Conservation (phyloP, 2,888 invertebrate genomes). For the Hemistola chrysoprasaria region DNA sequence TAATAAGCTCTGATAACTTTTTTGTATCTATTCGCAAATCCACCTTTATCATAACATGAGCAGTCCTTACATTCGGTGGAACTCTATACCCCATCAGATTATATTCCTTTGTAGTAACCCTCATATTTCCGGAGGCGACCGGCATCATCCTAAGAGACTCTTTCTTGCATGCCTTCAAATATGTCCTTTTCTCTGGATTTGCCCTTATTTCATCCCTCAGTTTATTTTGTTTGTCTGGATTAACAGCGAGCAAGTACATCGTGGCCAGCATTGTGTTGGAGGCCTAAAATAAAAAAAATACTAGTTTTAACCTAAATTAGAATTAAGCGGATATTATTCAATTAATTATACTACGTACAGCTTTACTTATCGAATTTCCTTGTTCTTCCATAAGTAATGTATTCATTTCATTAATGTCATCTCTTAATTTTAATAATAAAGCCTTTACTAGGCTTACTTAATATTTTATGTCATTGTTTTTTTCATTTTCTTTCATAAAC, state of each 20-base stretch:
- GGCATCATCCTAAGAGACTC: slow-evolving; percentile 86
- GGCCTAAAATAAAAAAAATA: slow-evolving; percentile 70
- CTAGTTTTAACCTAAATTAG: slow-evolving; percentile 15
- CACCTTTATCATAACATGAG: too few relatives aligned
- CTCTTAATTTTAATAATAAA: too few relatives aligned
- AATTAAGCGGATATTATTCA: too few relatives aligned
- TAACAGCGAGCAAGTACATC: slow-evolving; percentile 83
- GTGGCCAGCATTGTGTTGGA: slow-evolving; percentile 78
- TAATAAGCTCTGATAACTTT: too few relatives aligned
- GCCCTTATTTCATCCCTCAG: slow-evolving; percentile 80
- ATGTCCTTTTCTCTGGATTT: slow-evolving; percentile 60
- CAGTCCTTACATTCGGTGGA: slow-evolving; percentile 83
- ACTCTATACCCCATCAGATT: slow-evolving; percentile 83
- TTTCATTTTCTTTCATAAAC: too few relatives aligned
- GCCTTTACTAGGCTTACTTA: too few relatives aligned
- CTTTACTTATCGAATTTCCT: too few relatives aligned
- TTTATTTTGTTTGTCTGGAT: slow-evolving; percentile 84
- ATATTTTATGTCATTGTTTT: too few relatives aligned
- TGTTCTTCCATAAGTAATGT: too few relatives aligned
- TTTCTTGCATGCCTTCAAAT: slow-evolving; percentile 87
- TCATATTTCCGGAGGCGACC: slow-evolving; percentile 79
- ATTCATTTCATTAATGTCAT: too few relatives aligned
- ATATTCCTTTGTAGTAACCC: slow-evolving; percentile 77
- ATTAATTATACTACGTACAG: too few relatives aligned
- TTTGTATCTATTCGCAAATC: too few relatives aligned